A percentile compares a stretch with the other conserved stretches of the same genome.
These are phyloP conservation scores for Drosophila bifasciata DNA, from an alignment of 1,140 invertebrate genomes.

Conservation along the genomic window DNA sequence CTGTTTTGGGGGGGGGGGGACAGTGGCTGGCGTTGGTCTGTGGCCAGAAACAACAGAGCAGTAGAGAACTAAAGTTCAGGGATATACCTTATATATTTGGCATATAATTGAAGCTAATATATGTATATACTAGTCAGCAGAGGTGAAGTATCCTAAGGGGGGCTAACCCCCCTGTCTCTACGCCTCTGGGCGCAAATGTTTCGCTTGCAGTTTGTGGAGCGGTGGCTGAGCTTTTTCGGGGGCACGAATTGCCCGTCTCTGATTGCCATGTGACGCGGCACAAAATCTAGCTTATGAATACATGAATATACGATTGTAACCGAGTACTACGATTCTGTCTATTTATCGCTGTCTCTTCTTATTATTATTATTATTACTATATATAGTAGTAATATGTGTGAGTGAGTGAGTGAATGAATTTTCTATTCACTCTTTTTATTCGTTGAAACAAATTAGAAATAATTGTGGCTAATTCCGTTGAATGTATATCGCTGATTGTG, in stretches of 20 bases:
- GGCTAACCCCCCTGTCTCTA: too few species aligned
- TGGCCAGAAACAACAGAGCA: neutral
- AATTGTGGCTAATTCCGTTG: slow-evolving; percentile 66
- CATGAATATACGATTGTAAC: slow-evolving; percentile 20
- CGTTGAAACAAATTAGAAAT: slow-evolving; percentile 41
- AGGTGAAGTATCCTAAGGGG: too few species aligned
- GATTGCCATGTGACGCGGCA: slow-evolving; percentile 73
- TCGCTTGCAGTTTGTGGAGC: slow-evolving; percentile 24
- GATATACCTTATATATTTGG: too few species aligned
- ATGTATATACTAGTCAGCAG: too few species aligned
- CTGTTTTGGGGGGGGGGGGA: slow-evolving; percentile 4
- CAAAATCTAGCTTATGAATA: slow-evolving; percentile 68
- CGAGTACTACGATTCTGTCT: slow-evolving; percentile 2
- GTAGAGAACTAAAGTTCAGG: too few species aligned
- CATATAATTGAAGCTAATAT: too few species aligned
- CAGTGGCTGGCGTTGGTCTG: slow-evolving; percentile 14
- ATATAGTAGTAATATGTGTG: slow-evolving; percentile 29
- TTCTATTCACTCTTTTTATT: slow-evolving; percentile 20
- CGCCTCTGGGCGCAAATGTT: slow-evolving; percentile 26
- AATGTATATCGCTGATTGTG: slow-evolving; percentile 21
- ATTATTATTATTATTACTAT: too few species aligned
- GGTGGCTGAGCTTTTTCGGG: slow-evolving; percentile 35
- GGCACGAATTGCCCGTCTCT: slow-evolving; percentile 57
- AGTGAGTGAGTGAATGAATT: slow-evolving; percentile 31
- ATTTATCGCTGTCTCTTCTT: slow-evolving; percentile 10